Evolutionary conservation across 1,140 invertebrate genomes (phyloP).

Genomic region (Apis dorsata): DNA sequence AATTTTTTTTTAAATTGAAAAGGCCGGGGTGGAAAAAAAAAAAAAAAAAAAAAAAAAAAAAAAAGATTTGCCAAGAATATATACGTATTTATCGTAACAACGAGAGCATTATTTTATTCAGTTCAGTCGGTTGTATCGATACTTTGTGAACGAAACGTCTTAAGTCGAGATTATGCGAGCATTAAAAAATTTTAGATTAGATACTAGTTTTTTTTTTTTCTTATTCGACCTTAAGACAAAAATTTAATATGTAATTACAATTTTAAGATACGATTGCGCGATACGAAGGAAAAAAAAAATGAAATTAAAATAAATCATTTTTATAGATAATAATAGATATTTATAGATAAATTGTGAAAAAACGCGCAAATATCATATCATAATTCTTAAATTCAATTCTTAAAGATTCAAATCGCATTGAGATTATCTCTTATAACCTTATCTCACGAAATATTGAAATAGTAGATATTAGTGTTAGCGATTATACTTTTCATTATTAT

Average conservation of each 20-base stretch:
- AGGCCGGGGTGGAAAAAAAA: no score
- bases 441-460: neutral
- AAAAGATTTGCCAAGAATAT: neutral
- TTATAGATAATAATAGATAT: neutral
- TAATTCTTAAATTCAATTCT: no score
- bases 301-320: neutral
- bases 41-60: neutral
- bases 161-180: no score
- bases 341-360: neutral
- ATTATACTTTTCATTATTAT: neutral
- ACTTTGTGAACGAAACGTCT: no score
- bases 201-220: neutral
- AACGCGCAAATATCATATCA: neutral
- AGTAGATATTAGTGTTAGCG: neutral
- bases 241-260: neutral
- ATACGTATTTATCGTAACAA: neutral
- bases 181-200: no score
- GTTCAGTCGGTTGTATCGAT: neutral
- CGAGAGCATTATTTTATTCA: slow-evolving; percentile 8
- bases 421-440: neutral
- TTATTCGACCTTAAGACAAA: no score
- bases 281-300: neutral
- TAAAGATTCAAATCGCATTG: neutral
- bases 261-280: neutral
- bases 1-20: no score